Evolutionary conservation across 92 coral and sea anemone species (phyloP), one percentile per base, ranked within the genome.

Genomic region (Umimayanthus chanpuru): DNA sequence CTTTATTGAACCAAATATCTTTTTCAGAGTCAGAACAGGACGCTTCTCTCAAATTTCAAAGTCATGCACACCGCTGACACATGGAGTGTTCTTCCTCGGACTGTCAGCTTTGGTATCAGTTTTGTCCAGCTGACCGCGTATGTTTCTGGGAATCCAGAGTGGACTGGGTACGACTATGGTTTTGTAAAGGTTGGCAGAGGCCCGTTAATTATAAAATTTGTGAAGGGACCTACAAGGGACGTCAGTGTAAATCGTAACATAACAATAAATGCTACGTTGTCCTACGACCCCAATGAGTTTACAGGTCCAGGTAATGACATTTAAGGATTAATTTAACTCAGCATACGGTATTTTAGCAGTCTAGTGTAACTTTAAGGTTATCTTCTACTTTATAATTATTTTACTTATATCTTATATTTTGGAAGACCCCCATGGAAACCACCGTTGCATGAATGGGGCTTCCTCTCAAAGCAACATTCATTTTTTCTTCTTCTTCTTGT

Each of bases 221-320:
- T 81, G 6, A 16, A 43, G 4, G 86, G 86, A 40, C 9, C 61
- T 5, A 0, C 9, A 26, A 68, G 73, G 15, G 56, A 39, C 7
- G 38, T 65, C 86, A 81, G 86, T 47, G 30, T 11, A 10, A 81
- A 65, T 3, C 86, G 86, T 10, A 81, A 81, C 61, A 66, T 81
- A n/a, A 81, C 86, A 21, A 38, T 81, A 81, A 81, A 81, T 18
- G 86, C 86, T 1, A 81, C 86, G 9, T 28, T 81, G 30, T 65
- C 86, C 38, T 81, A 38, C 74, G 86, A 81, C 39, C 86, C 76
- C 36, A 39, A 81, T 40, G 86, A 81, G 1, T 81, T 81, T 47
- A 16, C 56, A 15, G 86, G 74, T 0, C 86, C 86, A 81, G 86
- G 86, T 81, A 81, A 81, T 11, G 23, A 36, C 10, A 30, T 18